A percentile compares a stretch with the other conserved stretches of the same genome.
Conservation (phyloP, 2,888 invertebrate species). For the Meliscaeva auricollis region DNA sequence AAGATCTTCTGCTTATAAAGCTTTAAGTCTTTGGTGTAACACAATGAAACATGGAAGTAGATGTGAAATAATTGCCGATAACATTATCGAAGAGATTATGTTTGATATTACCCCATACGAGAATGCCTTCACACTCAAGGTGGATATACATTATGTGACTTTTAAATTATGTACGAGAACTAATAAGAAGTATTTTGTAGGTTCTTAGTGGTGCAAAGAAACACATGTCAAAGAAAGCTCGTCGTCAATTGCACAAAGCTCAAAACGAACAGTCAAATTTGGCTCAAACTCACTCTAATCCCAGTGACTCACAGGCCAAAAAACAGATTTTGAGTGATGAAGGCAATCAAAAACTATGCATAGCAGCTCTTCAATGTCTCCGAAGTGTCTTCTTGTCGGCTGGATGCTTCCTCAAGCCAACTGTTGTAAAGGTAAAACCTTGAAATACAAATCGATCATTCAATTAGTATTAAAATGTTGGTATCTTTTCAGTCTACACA, state of each 20-base stretch:
- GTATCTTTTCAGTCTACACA: constrained; percentile 77
- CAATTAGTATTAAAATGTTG: neutral
- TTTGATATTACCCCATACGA: constrained; percentile 79
- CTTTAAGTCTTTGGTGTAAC: constrained; percentile 78
- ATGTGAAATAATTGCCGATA: constrained; percentile 78
- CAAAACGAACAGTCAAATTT: constrained; percentile 80
- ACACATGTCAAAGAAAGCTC: constrained; percentile 81
- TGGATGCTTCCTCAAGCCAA: constrained; percentile 77
- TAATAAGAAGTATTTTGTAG: constrained; percentile 41
- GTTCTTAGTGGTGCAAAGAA: constrained; percentile 79
- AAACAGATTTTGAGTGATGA: constrained; percentile 77
- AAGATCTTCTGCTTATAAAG: constrained; percentile 78
- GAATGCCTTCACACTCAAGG: constrained; percentile 78
- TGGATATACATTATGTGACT: constrained; percentile 39
- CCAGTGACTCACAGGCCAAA: constrained; percentile 72
- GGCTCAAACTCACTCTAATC: constrained; percentile 77
- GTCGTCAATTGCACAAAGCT: constrained; percentile 79
- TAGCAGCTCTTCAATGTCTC: constrained; percentile 78
- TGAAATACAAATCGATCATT: neutral
- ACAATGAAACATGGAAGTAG: constrained; percentile 78
- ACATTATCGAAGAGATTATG: constrained; percentile 78
- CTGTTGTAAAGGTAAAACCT: constrained; percentile 76
- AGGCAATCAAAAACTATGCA: constrained; percentile 77
- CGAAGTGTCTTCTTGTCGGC: constrained; percentile 76
- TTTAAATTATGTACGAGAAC: too few species aligned